Evolutionary conservation across 2,888 invertebrate genomes (phyloP).

Genomic region (Caenorhabditis afra): DNA sequence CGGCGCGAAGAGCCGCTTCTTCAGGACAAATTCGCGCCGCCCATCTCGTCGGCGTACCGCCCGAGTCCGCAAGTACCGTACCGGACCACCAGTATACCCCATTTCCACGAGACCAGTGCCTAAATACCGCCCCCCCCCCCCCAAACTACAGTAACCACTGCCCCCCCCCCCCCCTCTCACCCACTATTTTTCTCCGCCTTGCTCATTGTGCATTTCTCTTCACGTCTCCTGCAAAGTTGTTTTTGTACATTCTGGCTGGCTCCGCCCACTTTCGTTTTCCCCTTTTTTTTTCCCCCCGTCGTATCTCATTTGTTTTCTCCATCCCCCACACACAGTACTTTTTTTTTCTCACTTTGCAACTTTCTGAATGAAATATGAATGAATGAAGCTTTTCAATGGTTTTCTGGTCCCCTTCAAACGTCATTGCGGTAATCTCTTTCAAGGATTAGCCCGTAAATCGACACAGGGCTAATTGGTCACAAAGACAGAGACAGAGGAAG

Average conservation of each 20-base stretch:
- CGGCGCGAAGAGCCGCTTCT: conserved; percentile 68
- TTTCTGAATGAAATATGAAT: no score
- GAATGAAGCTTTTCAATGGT: no score
- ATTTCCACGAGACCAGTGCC: conserved; percentile 72
- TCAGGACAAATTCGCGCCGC: conserved; percentile 60
- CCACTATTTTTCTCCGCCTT: background rate
- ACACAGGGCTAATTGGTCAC: no score
- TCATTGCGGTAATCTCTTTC: no score
- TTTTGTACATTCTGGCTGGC: conserved; percentile 42
- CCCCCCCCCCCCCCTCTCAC: no score
- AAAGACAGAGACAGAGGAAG: no score
- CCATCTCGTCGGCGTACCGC: conserved; percentile 48
- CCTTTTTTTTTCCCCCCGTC: background rate
- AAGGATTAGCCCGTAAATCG: no score
- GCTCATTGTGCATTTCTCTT: conserved; percentile 16
- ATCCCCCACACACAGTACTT: conserved; percentile 4
- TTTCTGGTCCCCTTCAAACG: no score
- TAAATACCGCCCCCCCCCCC: conserved; percentile 52
- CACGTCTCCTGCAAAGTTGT: conserved; percentile 16
- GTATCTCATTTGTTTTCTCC: conserved; percentile 1
- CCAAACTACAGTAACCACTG: no score
- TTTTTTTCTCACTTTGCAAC: no score
- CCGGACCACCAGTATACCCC: conserved; percentile 61
- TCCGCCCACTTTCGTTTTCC: conserved; percentile 29
- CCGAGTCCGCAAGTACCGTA: conserved; percentile 63